These are phyloP conservation scores for Chlorops oryzae DNA, from an alignment of 1,140 invertebrate species.

Conservation along the genomic window DNA sequence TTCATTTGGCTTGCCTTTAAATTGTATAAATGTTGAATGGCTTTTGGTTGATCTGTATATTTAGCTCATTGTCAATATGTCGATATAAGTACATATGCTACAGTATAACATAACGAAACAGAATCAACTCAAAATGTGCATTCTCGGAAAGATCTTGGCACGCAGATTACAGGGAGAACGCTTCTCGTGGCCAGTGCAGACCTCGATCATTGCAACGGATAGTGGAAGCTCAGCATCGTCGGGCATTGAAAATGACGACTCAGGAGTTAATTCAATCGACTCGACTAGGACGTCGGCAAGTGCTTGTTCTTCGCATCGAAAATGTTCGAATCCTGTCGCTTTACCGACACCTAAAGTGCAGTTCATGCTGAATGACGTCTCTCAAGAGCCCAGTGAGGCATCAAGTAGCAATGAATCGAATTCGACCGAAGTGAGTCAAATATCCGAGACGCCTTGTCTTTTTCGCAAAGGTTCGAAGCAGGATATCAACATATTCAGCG, in stretches of 20 bases:
- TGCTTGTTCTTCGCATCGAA: constrained; percentile 18
- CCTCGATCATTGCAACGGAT: constrained; percentile 29
- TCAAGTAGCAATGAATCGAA: constrained; percentile 45
- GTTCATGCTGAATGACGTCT: constrained; percentile 36
- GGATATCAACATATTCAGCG: constrained; percentile 44
- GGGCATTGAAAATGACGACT: constrained; percentile 41
- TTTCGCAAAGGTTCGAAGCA: constrained; percentile 39
- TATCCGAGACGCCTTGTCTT: constrained; percentile 19
- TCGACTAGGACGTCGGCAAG: constrained; percentile 33
- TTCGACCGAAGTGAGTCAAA: constrained; percentile 40
- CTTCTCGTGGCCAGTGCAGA: constrained; percentile 44
- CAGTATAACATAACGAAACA: constrained; percentile 83
- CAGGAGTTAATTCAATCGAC: constrained; percentile 40
- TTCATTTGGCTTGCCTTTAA: too few relatives aligned
- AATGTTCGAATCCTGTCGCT: constrained; percentile 14
- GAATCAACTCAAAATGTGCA: constrained; percentile 71
- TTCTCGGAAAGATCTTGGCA: constrained; percentile 68
- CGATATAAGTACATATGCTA: too few relatives aligned
- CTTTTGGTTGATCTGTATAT: too few relatives aligned
- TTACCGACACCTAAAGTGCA: constrained; percentile 29
- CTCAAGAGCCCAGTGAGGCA: constrained; percentile 36
- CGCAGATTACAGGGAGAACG: constrained; percentile 48
- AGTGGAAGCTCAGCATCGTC: constrained; percentile 38
- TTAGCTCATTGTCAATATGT: too few relatives aligned
- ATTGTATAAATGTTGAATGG: too few relatives aligned